Percentiles rank a stretch among this genome's conserved stretches.
Evolutionary conservation across 2,888 invertebrate genomes (phyloP).

Genomic region (Camponotus fellah): DNA sequence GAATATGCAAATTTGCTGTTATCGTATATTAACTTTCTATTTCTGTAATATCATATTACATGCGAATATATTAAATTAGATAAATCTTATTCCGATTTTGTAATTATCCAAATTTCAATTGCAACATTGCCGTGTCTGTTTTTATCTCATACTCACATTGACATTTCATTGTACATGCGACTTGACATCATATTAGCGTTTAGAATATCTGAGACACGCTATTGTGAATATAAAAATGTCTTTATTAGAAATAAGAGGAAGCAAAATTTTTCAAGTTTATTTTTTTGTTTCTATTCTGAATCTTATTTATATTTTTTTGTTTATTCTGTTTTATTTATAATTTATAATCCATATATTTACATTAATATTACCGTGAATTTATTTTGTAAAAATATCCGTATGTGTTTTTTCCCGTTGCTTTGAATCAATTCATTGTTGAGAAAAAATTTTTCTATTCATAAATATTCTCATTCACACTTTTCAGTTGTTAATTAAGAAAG

Average conservation of each 20-base stretch:
- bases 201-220: conserved; percentile 15
- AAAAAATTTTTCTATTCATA: conserved; percentile 18
- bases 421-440: not conserved
- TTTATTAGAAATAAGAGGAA: not conserved
- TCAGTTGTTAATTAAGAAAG: conserved; percentile 23
- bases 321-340: not conserved
- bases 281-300: not conserved
- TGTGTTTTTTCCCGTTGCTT: not conserved
- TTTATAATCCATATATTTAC: not conserved
- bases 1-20: conserved; percentile 17
- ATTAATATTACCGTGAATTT: not conserved
- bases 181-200: not conserved
- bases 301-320: not conserved
- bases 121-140: not conserved
- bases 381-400: conserved; percentile 1
- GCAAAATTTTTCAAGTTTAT: not conserved
- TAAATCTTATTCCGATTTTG: conserved; percentile 1
- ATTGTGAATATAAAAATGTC: not conserved
- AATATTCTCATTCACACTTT: not conserved
- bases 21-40: not conserved
- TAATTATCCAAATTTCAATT: not conserved
- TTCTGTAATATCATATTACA: not conserved
- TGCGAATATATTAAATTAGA: not conserved
- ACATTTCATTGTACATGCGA: conserved; percentile 6
- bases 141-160: not conserved